These are phyloP conservation scores for Pygocentrus nattereri DNA, from an alignment of 2,797 vertebrate genomes.

Conservation along the genomic window DNA sequence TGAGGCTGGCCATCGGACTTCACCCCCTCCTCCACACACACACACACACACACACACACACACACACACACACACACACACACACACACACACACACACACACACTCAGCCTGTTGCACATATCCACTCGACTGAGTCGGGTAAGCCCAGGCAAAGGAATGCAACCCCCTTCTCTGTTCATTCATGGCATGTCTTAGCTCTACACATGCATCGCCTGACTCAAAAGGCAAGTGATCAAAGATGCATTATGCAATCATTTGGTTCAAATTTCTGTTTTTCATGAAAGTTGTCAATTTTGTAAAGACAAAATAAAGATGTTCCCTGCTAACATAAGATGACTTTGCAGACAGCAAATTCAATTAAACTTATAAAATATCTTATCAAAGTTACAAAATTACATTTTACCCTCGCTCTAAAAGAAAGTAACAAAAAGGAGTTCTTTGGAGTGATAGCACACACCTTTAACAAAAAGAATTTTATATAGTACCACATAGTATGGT, in stretches of 20 bases:
- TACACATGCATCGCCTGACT: conserved; percentile 32
- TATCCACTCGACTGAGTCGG: conserved; percentile 58
- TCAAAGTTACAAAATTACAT: no score
- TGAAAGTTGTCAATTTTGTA: no score
- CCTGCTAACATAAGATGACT: no score
- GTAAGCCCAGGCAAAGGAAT: conserved; percentile 79
- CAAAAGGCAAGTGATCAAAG: conserved; percentile 27
- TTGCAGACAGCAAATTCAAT: neutral
- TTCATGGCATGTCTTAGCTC: conserved; percentile 51
- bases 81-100: conserved; percentile 51
- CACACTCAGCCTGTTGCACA: conserved; percentile 62
- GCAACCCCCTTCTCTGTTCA: conserved; percentile 72
- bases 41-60: conserved; percentile 49
- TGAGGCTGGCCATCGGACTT: conserved; percentile 75
- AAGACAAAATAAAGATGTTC: neutral
- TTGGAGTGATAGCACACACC: no score
- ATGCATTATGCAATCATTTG: conserved; percentile 20
- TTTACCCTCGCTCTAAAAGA: no score
- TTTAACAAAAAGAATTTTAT: no score
- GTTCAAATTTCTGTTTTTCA: neutral
- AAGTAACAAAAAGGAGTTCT: no score
- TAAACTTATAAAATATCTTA: no score
- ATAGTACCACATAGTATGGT: no score
- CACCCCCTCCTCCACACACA: conserved; percentile 66
- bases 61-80: conserved; percentile 51